Evolutionary conservation across 2,113 vertebrate genomes (phyloP).

Genomic region (Gadus macrocephalus): DNA sequence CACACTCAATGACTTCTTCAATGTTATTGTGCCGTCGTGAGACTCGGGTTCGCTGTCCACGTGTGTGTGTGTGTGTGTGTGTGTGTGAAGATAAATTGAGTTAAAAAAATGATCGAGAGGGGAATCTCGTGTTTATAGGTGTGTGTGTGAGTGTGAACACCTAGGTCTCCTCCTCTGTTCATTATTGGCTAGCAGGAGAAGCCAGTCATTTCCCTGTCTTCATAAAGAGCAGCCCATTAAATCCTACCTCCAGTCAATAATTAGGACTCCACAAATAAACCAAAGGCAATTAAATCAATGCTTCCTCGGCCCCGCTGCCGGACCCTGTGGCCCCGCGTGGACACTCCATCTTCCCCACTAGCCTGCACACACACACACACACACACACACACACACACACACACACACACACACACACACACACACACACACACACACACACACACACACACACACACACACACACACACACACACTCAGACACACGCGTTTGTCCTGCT

Average conservation of each 20-base stretch:
- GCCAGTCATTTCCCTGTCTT: constrained; percentile 89
- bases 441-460: too few species aligned
- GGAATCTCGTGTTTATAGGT: constrained; percentile 52
- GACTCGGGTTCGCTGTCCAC: constrained; percentile 43
- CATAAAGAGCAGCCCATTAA: constrained; percentile 95
- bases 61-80: constrained; percentile 64
- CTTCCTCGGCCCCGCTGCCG: constrained; percentile 77
- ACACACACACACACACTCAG: too few species aligned
- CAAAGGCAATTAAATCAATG: constrained; percentile 98
- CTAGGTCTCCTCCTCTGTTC: constrained; percentile 68
- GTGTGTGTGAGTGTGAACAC: constrained; percentile 40
- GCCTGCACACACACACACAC: constrained; percentile 32
- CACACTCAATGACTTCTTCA: constrained; percentile 71
- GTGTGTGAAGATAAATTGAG: constrained; percentile 82
- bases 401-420: too few species aligned
- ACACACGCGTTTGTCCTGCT: too few species aligned
- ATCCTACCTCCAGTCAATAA: constrained; percentile 99
- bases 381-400: too few species aligned
- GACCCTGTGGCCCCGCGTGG: constrained; percentile 87
- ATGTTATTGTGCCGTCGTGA: constrained; percentile 72
- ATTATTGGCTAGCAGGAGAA: constrained; percentile 86
- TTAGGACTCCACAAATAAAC: constrained; percentile 99
- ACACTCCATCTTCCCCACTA: constrained; percentile 84
- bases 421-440: too few species aligned
- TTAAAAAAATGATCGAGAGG: constrained; percentile 89